Evolutionary conservation across 2,888 invertebrate species (phyloP), one percentile per base, ranked within the genome.

Genomic region (Piscicola geometra): DNA sequence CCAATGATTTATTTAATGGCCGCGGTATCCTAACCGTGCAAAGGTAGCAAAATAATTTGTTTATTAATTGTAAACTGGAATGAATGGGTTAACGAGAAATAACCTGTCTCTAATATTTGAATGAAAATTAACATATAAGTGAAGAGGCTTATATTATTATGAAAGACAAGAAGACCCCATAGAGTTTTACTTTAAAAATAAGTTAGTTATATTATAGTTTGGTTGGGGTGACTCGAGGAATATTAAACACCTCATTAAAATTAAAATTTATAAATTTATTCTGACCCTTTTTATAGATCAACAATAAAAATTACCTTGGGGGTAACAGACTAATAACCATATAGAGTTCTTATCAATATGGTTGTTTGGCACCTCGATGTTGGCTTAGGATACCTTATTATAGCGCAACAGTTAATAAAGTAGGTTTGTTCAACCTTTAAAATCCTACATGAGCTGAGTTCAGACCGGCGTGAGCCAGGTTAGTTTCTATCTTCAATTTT

Each of bases 391-490:
- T 88, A 87, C 88, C 88, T 87, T 88, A 56, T 56, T 28, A 88
- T 87, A 88, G 88, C 88, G 90, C 83, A 91, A 89, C 86, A 87
- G 88, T 88, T 89, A 87, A 88, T 87, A 86, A 80, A 76, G 81
- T 78, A 75, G 81, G 77, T 86, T 86, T 87, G 89, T 90, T 88
- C 90, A 90, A 90, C 90, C 88, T 89, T 90, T 90, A 89, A 90
- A 89, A 88, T 89, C 89, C 90, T 91, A 91, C 91, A 90, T 91
- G 91, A 91, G 91, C 90, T 91, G 91, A 91, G 91, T 91, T 91
- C 89, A 91, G 88, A 91, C 90, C 91, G 91, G 90, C 87, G 90
- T 90, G 83, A 91, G 90, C 90, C 91, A 91, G 91, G 90, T 91
- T 89, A 90, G 91, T 90, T 91, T 91, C 90, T 91, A 91, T 91